Evolutionary conservation across 1,140 invertebrate genomes (phyloP).

Genomic region (Macrobrachium rosenbergii): DNA sequence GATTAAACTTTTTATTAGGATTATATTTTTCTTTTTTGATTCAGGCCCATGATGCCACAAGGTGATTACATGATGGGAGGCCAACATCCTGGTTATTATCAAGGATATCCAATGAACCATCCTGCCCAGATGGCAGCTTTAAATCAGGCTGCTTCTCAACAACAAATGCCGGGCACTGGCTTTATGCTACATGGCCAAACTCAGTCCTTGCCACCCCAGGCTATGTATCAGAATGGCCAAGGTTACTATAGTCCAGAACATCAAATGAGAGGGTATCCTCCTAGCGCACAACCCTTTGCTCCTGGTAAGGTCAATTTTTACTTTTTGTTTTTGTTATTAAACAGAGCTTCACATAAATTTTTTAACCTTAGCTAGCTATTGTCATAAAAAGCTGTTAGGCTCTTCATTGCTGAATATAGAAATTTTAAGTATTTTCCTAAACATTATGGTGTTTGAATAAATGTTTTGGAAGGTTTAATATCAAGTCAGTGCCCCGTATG

Average conservation of each 20-base stretch:
- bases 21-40: background rate
- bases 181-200: conserved; percentile 66
- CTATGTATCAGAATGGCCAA: conserved; percentile 63
- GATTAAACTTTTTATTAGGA: conserved; percentile 4
- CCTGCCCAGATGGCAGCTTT: conserved; percentile 30
- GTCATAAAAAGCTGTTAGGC: too few relatives aligned
- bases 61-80: conserved; percentile 59
- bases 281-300: conserved; percentile 51
- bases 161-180: conserved; percentile 25
- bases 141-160: conserved; percentile 4
- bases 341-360: background rate
- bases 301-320: conserved; percentile 25
- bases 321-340: background rate
- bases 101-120: conserved; percentile 58
- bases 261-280: conserved; percentile 57
- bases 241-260: conserved; percentile 62
- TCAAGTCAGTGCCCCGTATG: too few relatives aligned
- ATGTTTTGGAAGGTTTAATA: too few relatives aligned
- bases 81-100: conserved; percentile 51
- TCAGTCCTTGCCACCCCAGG: conserved; percentile 57
- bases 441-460: too few relatives aligned
- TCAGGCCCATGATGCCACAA: conserved; percentile 61
- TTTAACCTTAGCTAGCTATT: background rate
- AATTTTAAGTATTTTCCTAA: too few relatives aligned
- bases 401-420: too few relatives aligned